Conservation (phyloP, 1,140 invertebrate species). For the Heterodera carotae region DNA sequence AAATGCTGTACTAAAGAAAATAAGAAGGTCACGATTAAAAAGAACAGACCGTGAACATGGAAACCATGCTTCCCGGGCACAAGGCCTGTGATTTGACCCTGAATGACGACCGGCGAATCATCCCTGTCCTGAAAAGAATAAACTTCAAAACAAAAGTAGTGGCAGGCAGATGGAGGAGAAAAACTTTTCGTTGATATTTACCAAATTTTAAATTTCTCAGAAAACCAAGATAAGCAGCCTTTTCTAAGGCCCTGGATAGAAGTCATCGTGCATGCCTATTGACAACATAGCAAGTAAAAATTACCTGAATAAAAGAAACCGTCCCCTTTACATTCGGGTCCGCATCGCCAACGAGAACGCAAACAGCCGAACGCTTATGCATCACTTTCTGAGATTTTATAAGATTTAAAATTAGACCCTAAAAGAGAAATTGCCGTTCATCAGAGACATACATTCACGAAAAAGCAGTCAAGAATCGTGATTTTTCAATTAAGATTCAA, state of each 20-base stretch:
- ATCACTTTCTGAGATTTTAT: background rate
- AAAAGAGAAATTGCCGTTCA: background rate
- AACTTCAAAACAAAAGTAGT: background rate
- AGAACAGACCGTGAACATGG: conserved; percentile 81
- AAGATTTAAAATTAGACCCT: background rate
- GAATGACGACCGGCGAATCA: conserved; percentile 65
- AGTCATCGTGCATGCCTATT: too few species aligned
- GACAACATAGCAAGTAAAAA: too few species aligned
- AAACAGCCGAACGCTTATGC: background rate
- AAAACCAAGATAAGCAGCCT: too few species aligned
- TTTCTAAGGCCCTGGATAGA: too few species aligned
- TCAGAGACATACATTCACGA: too few species aligned
- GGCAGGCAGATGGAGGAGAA: too few species aligned
- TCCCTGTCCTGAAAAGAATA: conserved; percentile 41
- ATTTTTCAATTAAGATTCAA: too few species aligned
- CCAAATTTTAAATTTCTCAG: too few species aligned
- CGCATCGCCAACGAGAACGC: conserved; percentile 11
- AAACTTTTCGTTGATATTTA: too few species aligned
- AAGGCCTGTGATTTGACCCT: conserved; percentile 76
- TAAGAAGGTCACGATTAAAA: background rate
- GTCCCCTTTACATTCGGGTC: conserved; percentile 25
- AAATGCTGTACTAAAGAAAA: background rate
- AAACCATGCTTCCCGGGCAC: conserved; percentile 81
- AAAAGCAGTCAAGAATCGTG: too few species aligned
- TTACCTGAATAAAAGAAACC: conserved; percentile 5